Percentiles rank a stretch among this genome's conserved stretches.
Evolutionary conservation across 2,797 vertebrate genomes (phyloP).

Genomic region (Sebastes taczanowskii): DNA sequence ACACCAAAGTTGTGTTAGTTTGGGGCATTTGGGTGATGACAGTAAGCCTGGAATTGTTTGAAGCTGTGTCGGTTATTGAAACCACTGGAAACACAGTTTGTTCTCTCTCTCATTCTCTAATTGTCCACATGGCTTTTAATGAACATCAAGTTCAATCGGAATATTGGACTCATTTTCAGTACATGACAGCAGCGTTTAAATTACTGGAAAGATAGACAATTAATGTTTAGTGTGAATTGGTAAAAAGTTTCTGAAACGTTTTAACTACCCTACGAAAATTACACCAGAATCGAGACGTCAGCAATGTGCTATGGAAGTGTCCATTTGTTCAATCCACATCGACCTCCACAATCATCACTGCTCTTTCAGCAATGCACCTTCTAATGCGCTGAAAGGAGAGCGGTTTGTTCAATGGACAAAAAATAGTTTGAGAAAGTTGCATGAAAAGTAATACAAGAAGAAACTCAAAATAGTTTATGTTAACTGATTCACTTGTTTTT

Average conservation of each 20-base stretch:
- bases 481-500: not conserved
- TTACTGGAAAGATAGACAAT: not conserved
- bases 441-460: not conserved
- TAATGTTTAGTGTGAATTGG: not conserved
- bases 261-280: not conserved
- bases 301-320: not conserved
- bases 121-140: slow-evolving; percentile 37
- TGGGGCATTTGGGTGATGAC: slow-evolving; percentile 61
- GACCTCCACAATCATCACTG: slow-evolving; percentile 3
- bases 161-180: not conserved
- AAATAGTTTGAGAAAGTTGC: not conserved
- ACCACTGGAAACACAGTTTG: slow-evolving; percentile 55
- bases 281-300: not conserved
- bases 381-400: slow-evolving; percentile 4
- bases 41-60: slow-evolving; percentile 37
- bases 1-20: slow-evolving; percentile 31
- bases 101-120: slow-evolving; percentile 40
- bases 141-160: slow-evolving; percentile 8
- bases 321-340: slow-evolving; percentile 17
- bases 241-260: not conserved
- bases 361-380: not conserved
- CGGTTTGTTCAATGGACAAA: not conserved
- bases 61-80: slow-evolving; percentile 50
- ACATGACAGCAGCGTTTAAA: not conserved
- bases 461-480: not conserved